phyloP scores from a whole-genome alignment of 2,113 vertebrate species.

The Condylura cristata region DNA sequence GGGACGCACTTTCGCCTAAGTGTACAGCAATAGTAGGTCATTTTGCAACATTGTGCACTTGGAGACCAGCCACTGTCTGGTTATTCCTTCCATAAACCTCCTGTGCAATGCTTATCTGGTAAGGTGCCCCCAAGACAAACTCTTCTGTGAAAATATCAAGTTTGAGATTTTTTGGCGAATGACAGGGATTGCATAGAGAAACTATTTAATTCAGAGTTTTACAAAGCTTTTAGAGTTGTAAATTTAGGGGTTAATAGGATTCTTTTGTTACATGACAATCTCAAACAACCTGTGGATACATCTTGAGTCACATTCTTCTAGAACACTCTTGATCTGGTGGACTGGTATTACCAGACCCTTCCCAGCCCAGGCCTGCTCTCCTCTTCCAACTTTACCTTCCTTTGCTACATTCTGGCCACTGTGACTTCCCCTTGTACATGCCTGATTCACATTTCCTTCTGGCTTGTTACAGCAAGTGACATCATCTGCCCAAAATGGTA shows the following conservation, averaged over 20 bases:
- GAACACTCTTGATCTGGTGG: constrained; percentile 34
- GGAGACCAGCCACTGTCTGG: neutral
- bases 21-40: neutral
- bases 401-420: neutral
- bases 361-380: constrained; percentile 42
- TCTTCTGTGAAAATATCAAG: neutral
- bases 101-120: neutral
- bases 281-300: constrained; percentile 37
- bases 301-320: constrained; percentile 58
- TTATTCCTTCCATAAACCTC: neutral
- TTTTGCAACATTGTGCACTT: neutral
- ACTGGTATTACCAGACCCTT: constrained; percentile 65
- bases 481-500: neutral
- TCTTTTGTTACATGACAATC: neutral
- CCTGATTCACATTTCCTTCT: constrained; percentile 45
- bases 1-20: neutral
- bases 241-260: constrained; percentile 12
- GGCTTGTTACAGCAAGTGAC: constrained; percentile 26
- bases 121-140: constrained; percentile 19
- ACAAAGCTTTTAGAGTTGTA: too few relatives aligned
- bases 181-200: neutral
- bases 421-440: neutral
- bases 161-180: constrained; percentile 35
- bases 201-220: too few relatives aligned
- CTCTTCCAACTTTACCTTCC: constrained; percentile 49